phyloP scores from a whole-genome alignment of 2,113 vertebrate species.

The Xiphias gladius region DNA sequence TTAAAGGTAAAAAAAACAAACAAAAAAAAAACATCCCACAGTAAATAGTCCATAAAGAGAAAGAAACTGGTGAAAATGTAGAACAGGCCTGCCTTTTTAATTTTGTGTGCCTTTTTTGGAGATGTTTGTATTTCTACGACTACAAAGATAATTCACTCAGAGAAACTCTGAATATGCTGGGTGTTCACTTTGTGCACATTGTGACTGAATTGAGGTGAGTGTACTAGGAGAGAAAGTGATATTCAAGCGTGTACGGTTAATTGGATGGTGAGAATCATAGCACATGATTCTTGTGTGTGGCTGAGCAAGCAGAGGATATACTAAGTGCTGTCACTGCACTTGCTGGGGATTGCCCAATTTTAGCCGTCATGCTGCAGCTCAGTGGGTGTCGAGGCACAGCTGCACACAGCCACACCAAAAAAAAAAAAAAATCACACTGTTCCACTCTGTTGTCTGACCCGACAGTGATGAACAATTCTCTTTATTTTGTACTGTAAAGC shows the following conservation, averaged over 20 bases:
- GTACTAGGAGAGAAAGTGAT: neutral
- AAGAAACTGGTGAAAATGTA: neutral
- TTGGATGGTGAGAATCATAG: conserved; percentile 16
- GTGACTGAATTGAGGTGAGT: neutral
- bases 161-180: neutral
- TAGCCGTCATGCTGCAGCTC: conserved; percentile 42
- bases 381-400: neutral
- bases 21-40: neutral
- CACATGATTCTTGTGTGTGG: neutral
- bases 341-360: conserved; percentile 43
- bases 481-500: neutral
- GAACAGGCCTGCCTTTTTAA: neutral
- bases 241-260: neutral
- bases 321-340: conserved; percentile 33
- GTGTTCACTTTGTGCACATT: neutral
- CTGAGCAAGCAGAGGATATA: neutral
- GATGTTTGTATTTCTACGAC: neutral
- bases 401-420: conserved; percentile 17
- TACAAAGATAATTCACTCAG: neutral
- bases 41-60: neutral
- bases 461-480: neutral
- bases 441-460: conserved; percentile 23
- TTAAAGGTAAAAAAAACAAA: too few species aligned
- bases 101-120: neutral
- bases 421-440: too few species aligned